Conservation (phyloP, 2,888 invertebrate genomes). For the Phanerotoma sp. region DNA sequence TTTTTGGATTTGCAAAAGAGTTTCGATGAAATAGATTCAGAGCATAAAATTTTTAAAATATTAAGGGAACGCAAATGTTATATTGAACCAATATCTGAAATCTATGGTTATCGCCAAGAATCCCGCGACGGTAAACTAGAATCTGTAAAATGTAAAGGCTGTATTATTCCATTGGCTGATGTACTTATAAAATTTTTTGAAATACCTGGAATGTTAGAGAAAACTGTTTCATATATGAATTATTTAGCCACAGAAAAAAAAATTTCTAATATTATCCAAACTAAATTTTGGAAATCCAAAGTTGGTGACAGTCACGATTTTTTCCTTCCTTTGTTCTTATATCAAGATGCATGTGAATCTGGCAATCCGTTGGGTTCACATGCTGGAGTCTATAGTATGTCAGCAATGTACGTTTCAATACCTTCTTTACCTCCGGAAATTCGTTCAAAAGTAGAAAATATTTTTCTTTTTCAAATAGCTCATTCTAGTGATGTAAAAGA, state of each 20-base stretch:
- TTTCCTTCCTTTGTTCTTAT: slow-evolving; percentile 1
- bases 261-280: slow-evolving; percentile 14
- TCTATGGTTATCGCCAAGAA: too few species aligned
- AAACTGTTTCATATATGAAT: too few species aligned
- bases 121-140: too few species aligned
- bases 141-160: too few species aligned
- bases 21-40: not conserved
- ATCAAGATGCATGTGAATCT: slow-evolving; percentile 16
- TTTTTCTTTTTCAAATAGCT: slow-evolving; percentile 19
- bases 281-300: slow-evolving; percentile 5
- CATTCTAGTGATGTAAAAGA: too few species aligned
- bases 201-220: too few species aligned
- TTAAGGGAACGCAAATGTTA: too few species aligned
- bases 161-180: too few species aligned
- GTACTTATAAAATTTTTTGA: too few species aligned
- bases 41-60: too few species aligned
- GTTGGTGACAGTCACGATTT: not conserved
- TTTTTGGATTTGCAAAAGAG: not conserved
- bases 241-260: not conserved
- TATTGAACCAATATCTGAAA: too few species aligned
- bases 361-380: slow-evolving; percentile 21
- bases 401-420: slow-evolving; percentile 20
- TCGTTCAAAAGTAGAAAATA: slow-evolving; percentile 19
- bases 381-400: slow-evolving; percentile 19
- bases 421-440: slow-evolving; percentile 24